Evolutionary conservation across 2,888 invertebrate genomes (phyloP).

Genomic region (Hirudinaria manillensis): DNA sequence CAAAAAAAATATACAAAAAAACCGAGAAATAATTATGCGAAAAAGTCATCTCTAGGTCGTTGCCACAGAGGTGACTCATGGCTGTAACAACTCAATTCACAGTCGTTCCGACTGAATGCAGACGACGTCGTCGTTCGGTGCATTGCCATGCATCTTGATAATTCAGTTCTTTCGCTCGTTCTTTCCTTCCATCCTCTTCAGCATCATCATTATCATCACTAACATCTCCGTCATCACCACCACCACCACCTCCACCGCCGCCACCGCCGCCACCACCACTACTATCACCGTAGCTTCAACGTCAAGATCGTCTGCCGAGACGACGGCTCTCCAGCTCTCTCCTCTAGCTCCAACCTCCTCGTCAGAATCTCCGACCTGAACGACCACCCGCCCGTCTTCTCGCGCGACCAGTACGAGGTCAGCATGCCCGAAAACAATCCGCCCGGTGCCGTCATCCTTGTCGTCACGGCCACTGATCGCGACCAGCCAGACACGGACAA

Average conservation of each 20-base stretch:
- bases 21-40: too few species aligned
- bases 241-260: conserved; percentile 2
- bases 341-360: background rate
- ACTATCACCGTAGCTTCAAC: conserved; percentile 12
- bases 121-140: background rate
- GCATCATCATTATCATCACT: conserved; percentile 7
- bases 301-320: background rate
- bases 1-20: too few species aligned
- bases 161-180: too few species aligned
- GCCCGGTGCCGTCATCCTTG: conserved; percentile 18
- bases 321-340: background rate
- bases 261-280: conserved; percentile 21
- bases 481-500: conserved; percentile 6
- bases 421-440: conserved; percentile 24
- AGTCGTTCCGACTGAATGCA: background rate
- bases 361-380: conserved; percentile 28
- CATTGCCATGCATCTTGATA: background rate
- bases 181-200: conserved; percentile 5
- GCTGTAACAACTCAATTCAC: background rate
- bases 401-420: conserved; percentile 26
- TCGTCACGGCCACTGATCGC: conserved; percentile 27
- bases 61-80: background rate
- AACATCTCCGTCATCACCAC: conserved; percentile 17
- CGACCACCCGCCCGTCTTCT: conserved; percentile 31
- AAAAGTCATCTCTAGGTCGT: too few species aligned